Percentiles rank a stretch among this genome's conserved stretches.
These are phyloP conservation scores for Mimas tiliae DNA, from an alignment of 2,888 invertebrate species.

Conservation along the genomic window DNA sequence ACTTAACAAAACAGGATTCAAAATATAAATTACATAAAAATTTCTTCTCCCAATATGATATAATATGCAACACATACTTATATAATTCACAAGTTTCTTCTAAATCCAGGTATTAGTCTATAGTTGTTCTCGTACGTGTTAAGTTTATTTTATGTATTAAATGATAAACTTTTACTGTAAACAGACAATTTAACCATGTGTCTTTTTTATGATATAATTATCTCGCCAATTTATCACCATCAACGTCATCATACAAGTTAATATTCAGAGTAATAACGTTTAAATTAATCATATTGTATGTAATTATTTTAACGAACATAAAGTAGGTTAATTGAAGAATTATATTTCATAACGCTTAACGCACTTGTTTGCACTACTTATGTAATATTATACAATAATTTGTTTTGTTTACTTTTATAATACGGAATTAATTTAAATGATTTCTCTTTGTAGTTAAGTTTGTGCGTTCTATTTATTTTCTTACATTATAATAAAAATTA, in stretches of 20 bases:
- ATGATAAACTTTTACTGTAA: too few species aligned
- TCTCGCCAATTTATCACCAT: background rate
- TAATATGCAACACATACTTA: too few species aligned
- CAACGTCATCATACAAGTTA: background rate
- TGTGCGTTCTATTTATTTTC: background rate
- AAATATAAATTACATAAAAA: too few species aligned
- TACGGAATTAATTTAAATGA: background rate
- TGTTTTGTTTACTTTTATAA: slow-evolving; percentile 17
- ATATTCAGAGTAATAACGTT: slow-evolving; percentile 1
- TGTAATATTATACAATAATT: slow-evolving; percentile 15
- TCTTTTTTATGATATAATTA: background rate
- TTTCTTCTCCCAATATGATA: too few species aligned
- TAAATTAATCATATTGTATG: slow-evolving; percentile 2
- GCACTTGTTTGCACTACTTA: background rate
- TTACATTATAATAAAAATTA: background rate
- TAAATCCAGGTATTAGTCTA: too few species aligned
- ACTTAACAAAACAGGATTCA: too few species aligned
- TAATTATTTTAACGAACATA: background rate
- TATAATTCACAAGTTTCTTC: too few species aligned
- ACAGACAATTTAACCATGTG: background rate
- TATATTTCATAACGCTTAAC: background rate
- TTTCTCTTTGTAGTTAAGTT: slow-evolving; percentile 5
- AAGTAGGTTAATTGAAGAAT: slow-evolving; percentile 9
- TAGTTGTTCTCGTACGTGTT: too few species aligned
- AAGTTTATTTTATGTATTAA: too few species aligned